phyloP scores from a whole-genome alignment of 2,888 invertebrate species.

The Pyralis farinalis region DNA sequence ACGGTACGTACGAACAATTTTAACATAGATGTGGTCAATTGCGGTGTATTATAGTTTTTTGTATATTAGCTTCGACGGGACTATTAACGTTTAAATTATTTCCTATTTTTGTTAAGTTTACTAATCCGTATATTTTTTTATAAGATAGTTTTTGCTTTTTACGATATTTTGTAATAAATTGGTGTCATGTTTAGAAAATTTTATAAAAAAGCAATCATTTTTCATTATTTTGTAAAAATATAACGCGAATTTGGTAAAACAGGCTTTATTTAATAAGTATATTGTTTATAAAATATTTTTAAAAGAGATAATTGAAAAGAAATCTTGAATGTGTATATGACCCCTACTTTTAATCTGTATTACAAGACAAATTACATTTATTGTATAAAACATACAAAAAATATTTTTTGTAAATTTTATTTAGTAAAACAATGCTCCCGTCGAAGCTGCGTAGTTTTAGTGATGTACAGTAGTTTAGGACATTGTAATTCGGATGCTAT shows the following conservation, averaged over 20 bases:
- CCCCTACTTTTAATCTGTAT: too few species aligned
- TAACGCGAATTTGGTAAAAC: neutral
- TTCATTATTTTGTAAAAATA: neutral
- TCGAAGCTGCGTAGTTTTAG: conserved; percentile 20
- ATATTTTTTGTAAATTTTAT: conserved; percentile 3
- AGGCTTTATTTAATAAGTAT: neutral
- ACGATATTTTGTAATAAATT: neutral
- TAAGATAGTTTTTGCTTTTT: neutral
- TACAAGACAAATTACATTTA: too few species aligned
- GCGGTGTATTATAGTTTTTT: conserved; percentile 5
- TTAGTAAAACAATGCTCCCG: conserved; percentile 9
- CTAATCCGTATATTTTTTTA: neutral
- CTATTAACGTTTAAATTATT: conserved; percentile 6
- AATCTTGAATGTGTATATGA: too few species aligned
- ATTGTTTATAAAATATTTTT: neutral
- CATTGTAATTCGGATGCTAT: conserved; percentile 19
- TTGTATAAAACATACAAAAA: too few species aligned
- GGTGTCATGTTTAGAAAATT: neutral
- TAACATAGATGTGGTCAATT: conserved; percentile 2
- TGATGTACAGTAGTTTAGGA: conserved; percentile 36
- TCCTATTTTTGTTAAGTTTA: conserved; percentile 3
- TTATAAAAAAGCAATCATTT: neutral
- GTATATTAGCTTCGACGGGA: conserved; percentile 2
- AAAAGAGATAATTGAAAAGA: too few species aligned
- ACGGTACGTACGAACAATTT: conserved; percentile 5